Base-by-base conservation (phyloP, 2,888 invertebrate genomes). In the Ceramica pisi region DNA sequence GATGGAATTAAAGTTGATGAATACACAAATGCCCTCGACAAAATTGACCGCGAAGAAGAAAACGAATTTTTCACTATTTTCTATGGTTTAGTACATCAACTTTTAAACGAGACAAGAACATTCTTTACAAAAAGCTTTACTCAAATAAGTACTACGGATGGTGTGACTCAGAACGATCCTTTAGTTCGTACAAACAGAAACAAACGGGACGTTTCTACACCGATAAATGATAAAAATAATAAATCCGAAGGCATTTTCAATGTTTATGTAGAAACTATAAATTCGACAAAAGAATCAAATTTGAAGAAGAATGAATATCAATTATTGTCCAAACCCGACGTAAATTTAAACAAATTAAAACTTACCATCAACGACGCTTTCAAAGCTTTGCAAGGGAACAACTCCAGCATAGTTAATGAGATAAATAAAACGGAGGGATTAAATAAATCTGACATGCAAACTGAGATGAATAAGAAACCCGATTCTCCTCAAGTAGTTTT, bases 1-100 rank as follows among this genome's bases (percentile, higher is more conserved):
- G 89, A 93, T 67, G 95, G 94, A 8, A 90, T 93, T 31, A 90
- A 91, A 53, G 66, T 87, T 21, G 89, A 90, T 51, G 91, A 92
- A 60, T 94, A 94, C 81, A 83, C 84, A 2, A 87, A 89, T 60
- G 84, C 88, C 14, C 78, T 95, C 6, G 90, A 90, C 21, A 90
- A 84, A 72, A 88, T 93, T 38, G 88, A 92, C 50, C 84, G 84
- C 41, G 91, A 93, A 67, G 92, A 92, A 69, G 90, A 92, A 69
- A 90, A 79, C 61, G 92, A 92, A 64, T 70, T 93, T 16, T 87
- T 91, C 46, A 82, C 84, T n/a, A 64, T 90, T 69, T 87, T 94
- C 41, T 86, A 87, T 53, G 87, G 85, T 59, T 69, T 94, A 9
- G 68, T 94, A 0, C 83, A 90, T 74, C 88, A 89, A 67, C 82